These are phyloP conservation scores for Ashinkailepas kermadecensis DNA, from an alignment of 2,888 invertebrate genomes.

Conservation along the genomic window DNA sequence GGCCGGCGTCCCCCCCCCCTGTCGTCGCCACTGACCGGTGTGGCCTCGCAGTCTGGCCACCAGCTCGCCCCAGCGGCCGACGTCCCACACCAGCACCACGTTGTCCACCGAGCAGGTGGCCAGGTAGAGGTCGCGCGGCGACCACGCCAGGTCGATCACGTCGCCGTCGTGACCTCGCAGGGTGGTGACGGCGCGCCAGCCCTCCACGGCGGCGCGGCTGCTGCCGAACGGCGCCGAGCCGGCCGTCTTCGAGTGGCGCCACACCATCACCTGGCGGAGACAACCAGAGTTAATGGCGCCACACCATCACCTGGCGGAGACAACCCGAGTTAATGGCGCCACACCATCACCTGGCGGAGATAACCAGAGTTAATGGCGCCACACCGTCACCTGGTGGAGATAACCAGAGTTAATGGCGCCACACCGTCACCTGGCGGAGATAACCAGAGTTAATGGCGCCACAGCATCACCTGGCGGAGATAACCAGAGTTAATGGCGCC, in stretches of 20 bases:
- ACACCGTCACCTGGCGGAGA: no score
- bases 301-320: no score
- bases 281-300: no score
- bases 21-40: constrained; percentile 32
- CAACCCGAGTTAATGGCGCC: no score
- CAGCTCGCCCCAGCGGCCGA: constrained; percentile 59
- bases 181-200: constrained; percentile 83
- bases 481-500: no score
- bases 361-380: no score
- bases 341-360: no score
- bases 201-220: constrained; percentile 68
- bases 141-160: constrained; percentile 93
- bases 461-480: no score
- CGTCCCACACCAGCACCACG: constrained; percentile 95
- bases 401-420: no score
- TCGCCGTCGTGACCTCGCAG: constrained; percentile 87
- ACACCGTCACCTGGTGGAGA: no score
- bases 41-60: constrained; percentile 81
- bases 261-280: constrained; percentile 41
- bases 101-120: constrained; percentile 97
- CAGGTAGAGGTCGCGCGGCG: constrained; percentile 83
- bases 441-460: no score
- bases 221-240: constrained; percentile 33
- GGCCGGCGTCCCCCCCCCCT: no score
- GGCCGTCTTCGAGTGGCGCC: constrained; percentile 37